Base-by-base conservation (phyloP, 2,888 invertebrate genomes). In the Ochropacha duplaris region DNA sequence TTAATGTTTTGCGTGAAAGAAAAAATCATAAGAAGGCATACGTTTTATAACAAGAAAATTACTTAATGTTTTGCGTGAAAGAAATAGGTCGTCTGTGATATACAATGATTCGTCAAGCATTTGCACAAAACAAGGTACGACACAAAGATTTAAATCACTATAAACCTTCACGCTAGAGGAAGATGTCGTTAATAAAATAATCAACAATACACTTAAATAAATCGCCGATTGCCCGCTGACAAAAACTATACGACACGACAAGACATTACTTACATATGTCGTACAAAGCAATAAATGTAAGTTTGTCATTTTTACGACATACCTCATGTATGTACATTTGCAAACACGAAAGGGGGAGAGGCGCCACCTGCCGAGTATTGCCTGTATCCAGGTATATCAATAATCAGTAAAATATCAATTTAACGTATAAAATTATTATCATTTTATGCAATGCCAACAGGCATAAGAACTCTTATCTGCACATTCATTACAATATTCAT, bases 151-250 rank as follows among this genome's bases (percentile, higher is more conserved):
- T 66, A 72, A 73, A 66, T 65, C 67, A 64, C 68, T 62, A 66
- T 71, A 74, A 65, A 80, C 68, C 66, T 76, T 76, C 76, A 76
- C 78, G 75, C 75, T 71, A 76, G 74, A 72, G 75, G 75, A 77
- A 78, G 64, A 76, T 78, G 76, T 76, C 77, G 76, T 82, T 84
- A 84, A 86, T 88, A 87, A 89, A 87, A 89, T 87, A 86, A 87
- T 88, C 86, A 86, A 86, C 87, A 84, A 84, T 82, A 77, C 74
- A 67, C 72, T 74, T 82, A 75, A 84, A 91, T 91, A 91, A 90
- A 90, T 90, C 78, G 80, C 77, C 76, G 86, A 88, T 89, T 87
- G 83, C 89, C 86, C 79, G 87, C 88, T 88, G 88, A 90, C 88
- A 87, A 86, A 87, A 85, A 75, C 83, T 81, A 84, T 85, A 85